Percentiles rank a stretch among this genome's conserved stretches.
These are phyloP conservation scores for Aphrocallistes beatrix DNA, from an alignment of 37 sponge, comb jelly and placozoan species.

Conservation along the genomic window DNA sequence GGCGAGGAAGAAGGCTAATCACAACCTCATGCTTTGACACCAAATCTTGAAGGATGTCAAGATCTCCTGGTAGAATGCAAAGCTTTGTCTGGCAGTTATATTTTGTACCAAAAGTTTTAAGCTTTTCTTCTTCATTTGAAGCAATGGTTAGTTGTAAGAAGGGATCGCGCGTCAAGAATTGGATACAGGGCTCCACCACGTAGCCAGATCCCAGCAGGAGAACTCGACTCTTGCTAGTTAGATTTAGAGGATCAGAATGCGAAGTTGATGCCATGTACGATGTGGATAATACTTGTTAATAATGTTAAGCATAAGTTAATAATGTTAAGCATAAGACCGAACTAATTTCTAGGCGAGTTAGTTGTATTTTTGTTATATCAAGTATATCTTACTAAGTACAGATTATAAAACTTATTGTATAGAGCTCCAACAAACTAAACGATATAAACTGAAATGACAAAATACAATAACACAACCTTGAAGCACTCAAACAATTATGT, in stretches of 20 bases:
- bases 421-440: no score
- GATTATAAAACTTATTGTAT: no score
- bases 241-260: not conserved
- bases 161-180: conserved; percentile 53
- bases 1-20: conserved; percentile 66
- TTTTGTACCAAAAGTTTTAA: not conserved
- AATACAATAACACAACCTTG: no score
- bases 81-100: not conserved
- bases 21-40: conserved; percentile 55
- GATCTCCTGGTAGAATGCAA: not conserved
- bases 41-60: conserved; percentile 20
- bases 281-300: no score
- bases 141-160: conserved; percentile 60
- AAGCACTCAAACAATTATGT: no score
- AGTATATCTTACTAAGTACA: no score
- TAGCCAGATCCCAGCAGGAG: conserved; percentile 82
- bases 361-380: no score
- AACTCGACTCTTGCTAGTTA: conserved; percentile 32
- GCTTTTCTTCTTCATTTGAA: conserved; percentile 1
- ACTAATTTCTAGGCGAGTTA: no score
- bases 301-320: no score
- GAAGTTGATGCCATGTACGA: not conserved
- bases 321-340: no score
- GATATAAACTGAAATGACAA: no score
- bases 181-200: conserved; percentile 63